Evolutionary conservation across 2,797 vertebrate species (phyloP), one percentile per base, ranked within the genome.

Genomic region (Chrysocyon brachyurus): DNA sequence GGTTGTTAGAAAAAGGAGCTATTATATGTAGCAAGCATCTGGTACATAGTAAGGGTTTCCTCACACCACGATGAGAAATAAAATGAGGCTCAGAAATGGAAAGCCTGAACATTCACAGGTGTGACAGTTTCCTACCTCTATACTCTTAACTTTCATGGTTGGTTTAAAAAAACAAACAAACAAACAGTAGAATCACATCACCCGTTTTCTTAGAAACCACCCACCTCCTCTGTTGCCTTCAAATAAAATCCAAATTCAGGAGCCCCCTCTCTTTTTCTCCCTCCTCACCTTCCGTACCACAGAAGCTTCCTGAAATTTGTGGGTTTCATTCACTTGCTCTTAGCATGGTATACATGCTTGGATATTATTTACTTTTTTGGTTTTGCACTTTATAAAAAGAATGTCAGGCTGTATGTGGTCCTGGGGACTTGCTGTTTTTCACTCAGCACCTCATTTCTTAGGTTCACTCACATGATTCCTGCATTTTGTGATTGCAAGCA

Each of bases 401-500:
- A 14, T 6, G 22, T 26, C 24, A 40, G 33, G 40, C 14, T n/a
- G 7, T 12, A 21, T 12, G 28, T 28, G 36, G 21, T 33, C 68
- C 64, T 68, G 4, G 52, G 68, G 19, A 56, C 57, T 52, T 56
- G 46, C 11, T 6, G 22, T 59, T 59, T 66, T 15, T 21, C 57
- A 15, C n/a, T n/a, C 19, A 12, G 21, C 22, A 3, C 16, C 22
- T 0, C 5, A 26, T 11, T 5, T 83, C 86, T 28, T 52, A n/a
- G 31, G 9, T 24, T 14, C 31, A 28, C 3, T 19, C 17, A 6
- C 24, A 2, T 12, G 9, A n/a, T 15, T 28, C 31, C 28, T 2
- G 54, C 0, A 1, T 49, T 66, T 82, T 24, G 3, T 1, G 3
- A 2, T 19, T 2, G 21, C 15, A 11, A 46, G 12, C 17, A 4